phyloP scores from a whole-genome alignment of 2,113 vertebrate species.

The Chlorodrepanis virens region DNA sequence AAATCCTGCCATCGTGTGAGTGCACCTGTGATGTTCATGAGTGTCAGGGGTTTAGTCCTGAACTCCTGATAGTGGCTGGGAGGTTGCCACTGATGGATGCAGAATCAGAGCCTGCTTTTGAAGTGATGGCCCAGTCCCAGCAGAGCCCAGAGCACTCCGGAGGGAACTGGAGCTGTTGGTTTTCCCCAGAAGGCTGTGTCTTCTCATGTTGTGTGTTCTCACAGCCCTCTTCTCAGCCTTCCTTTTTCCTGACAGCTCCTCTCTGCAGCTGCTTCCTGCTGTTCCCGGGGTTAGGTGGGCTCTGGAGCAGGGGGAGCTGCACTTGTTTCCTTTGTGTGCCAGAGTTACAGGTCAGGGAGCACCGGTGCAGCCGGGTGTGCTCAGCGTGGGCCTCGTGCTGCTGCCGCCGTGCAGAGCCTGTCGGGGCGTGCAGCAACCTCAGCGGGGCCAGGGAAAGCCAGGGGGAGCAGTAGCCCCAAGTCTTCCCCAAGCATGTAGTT shows the following conservation, averaged over 20 bases:
- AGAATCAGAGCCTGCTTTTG: background rate
- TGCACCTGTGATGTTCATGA: background rate
- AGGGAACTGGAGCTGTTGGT: background rate
- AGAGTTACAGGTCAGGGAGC: background rate
- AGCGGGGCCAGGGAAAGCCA: background rate
- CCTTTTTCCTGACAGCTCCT: background rate
- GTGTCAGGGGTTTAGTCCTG: background rate
- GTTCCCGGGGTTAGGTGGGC: background rate
- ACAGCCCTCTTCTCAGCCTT: background rate
- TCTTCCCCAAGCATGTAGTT: background rate
- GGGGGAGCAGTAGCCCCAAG: background rate
- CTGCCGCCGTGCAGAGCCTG: background rate
- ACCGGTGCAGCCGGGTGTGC: background rate
- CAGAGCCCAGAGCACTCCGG: fast-evolving
- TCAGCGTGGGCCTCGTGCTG: fast-evolving
- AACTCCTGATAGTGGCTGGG: background rate
- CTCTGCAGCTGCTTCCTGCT: constrained; percentile 21
- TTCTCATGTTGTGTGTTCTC: background rate
- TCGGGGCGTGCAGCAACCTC: fast-evolving
- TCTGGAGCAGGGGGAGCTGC: background rate
- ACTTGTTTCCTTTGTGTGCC: background rate
- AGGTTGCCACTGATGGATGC: background rate
- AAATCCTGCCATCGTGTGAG: background rate
- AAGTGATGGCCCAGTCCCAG: background rate
- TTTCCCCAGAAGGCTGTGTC: background rate